A percentile compares a stretch with the other conserved stretches of the same genome.
phyloP scores from a whole-genome alignment of 2,888 invertebrate genomes.

The Idaea biselata region DNA sequence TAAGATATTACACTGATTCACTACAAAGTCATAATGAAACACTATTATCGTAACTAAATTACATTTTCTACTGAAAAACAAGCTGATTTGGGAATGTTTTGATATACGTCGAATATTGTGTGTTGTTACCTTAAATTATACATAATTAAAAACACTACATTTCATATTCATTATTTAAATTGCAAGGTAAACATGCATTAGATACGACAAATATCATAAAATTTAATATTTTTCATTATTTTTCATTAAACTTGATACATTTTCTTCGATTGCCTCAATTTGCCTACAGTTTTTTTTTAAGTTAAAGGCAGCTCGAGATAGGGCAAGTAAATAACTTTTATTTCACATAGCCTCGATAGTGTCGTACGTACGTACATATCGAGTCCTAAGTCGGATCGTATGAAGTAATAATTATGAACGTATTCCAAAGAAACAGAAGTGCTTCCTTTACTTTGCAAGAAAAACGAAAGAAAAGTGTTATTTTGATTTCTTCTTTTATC shows the following conservation, averaged over 20 bases:
- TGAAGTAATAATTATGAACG: no score
- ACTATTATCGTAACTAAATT: neutral
- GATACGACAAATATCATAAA: neutral
- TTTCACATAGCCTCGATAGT: neutral
- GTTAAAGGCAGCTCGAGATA: neutral
- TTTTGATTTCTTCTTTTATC: no score
- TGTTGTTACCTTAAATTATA: neutral
- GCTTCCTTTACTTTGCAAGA: no score
- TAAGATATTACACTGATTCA: neutral
- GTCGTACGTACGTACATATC: no score
- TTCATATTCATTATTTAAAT: neutral
- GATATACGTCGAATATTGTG: neutral
- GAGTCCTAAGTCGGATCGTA: no score
- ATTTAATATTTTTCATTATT: neutral
- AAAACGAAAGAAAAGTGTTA: no score
- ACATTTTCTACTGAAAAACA: neutral
- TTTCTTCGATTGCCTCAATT: neutral
- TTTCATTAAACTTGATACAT: neutral
- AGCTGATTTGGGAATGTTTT: neutral
- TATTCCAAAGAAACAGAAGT: no score
- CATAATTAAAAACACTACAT: neutral
- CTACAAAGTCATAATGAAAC: neutral
- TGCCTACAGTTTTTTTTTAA: neutral
- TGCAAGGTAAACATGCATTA: neutral
- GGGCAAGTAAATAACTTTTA: neutral